Evolutionary conservation across 2,797 vertebrate species (phyloP), one percentile per base, ranked within the genome.

Genomic region (Ispidina lecontei): DNA sequence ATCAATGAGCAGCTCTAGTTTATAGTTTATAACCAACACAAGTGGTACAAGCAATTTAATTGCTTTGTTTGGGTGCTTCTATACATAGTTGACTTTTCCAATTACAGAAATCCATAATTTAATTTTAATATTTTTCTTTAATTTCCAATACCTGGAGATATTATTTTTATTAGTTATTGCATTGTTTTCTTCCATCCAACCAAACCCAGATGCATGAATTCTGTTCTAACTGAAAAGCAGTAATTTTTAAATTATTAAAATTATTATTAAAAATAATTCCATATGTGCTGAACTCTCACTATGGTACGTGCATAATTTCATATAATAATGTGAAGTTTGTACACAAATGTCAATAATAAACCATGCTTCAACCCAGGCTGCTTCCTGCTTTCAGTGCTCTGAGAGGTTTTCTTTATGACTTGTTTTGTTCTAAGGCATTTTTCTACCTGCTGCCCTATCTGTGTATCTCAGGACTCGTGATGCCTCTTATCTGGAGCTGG

Each of bases 221-320:
- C 37, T 88, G 39, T 89, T 94, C 51, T 91, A 87, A 21, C n/a
- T 87, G 49, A 87, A 80, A 91, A 93, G 84, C 5, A 71, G 4
- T 39, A 64, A 60, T 5, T 46, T 21, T 46, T 46, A 46, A 46
- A 22, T 46, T 46, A 46, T 46, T 46, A 46, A 46, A 46, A 46
- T 46, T 22, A 22, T 22, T 46, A 22, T 46, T 76, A 76, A 58
- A 89, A 77, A 39, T 23, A 35, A 67, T 81, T 91, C 33, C 37
- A 2, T 64, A 21, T 62, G 23, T 85, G 7, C 62, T 83, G 8
- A 62, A 52, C 52, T 93, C 25, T 94, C n/a, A 73, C 39, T 47
- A n/a, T 11, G 16, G 9, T 43, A 67, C 33, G n/a, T 49, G 22
- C 12, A 21, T 60, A 41, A 31, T 39, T 39, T 39, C 37, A 39